phyloP scores from a whole-genome alignment of 2,113 vertebrate species.

The Potamarius usumacintae region DNA sequence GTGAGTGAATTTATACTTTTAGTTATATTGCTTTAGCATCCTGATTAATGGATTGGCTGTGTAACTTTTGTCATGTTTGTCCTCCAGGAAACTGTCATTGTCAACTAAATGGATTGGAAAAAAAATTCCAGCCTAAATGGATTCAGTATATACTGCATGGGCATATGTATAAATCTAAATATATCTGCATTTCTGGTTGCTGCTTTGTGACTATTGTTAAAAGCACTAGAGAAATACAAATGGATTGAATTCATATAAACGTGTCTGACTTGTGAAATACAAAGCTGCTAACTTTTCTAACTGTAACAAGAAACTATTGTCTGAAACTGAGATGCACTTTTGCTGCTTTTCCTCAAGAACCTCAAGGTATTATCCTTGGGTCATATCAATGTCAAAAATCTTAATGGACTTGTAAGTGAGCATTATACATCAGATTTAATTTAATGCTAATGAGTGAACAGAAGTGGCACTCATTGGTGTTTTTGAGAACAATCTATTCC shows the following conservation, averaged over 20 bases:
- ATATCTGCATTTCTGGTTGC: neutral
- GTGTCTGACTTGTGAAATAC: neutral
- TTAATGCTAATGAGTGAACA: neutral
- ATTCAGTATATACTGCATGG: constrained; percentile 73
- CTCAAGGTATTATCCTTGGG: constrained; percentile 91
- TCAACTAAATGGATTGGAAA: constrained; percentile 93
- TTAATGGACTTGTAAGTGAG: constrained; percentile 86
- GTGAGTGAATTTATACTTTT: constrained; percentile 79
- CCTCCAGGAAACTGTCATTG: constrained; percentile 86
- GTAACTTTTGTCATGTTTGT: neutral
- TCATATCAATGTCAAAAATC: constrained; percentile 94
- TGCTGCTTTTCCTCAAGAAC: constrained; percentile 78
- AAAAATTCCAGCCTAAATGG: constrained; percentile 93
- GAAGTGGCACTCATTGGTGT: neutral
- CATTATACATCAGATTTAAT: neutral
- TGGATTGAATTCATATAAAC: neutral
- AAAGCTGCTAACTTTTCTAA: neutral
- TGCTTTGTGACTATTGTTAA: neutral
- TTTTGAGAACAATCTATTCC: neutral
- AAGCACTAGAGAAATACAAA: neutral
- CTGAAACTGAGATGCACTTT: neutral
- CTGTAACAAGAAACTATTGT: neutral
- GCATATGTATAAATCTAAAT: neutral
- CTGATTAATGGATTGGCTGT: no score
- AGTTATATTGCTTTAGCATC: neutral